Evolutionary conservation across 2,888 invertebrate genomes (phyloP), one percentile per base, ranked within the genome.

Genomic region (Steinernema carpocapsae): DNA sequence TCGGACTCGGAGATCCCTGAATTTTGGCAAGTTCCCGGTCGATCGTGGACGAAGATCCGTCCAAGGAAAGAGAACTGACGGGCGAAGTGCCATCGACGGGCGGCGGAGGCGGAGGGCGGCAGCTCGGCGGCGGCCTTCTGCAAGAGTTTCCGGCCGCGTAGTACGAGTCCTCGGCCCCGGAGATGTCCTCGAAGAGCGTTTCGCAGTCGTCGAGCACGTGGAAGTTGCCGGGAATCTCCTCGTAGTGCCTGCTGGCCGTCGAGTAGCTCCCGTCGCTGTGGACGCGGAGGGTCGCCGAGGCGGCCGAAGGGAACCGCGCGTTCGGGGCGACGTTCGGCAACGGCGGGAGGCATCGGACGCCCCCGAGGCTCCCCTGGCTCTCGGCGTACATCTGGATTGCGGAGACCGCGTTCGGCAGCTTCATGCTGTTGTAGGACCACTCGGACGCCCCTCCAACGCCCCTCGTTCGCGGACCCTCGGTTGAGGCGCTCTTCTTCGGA

Each of bases 41-140:
- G 56, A 56, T 56, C 10, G 56, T 56, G 6, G 56, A 56, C 4
- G 19, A 19, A 6, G 56, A 56, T 14, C 56, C 56, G 26, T 56
- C 56, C 24, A 56, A 24, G 56, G 56, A 56, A 26, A 56, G 56
- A 22, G 56, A 56, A 17, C 56, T 56, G 56, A 56, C 26, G 24
- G 56, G 56, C 6, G 56, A 56, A 24, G 56, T 56, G 56, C 22
- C 22, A 19, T 70, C 37, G 43, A 19, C 56, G 51, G 29, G 37
- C 26, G 74, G 74, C 2, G 74, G 74, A 2, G 74, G 74, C 22
- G 74, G 74, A 0, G 74, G 74, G 1, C 64, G 46, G 19, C 74
- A 56, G n/a, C 32, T 32, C 12, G 74, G 74, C n/a, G 74, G 74
- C 45, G 74, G 74, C n/a, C 56, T 29, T 45, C 74, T 17, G 43